Evolutionary conservation across 2,888 invertebrate genomes (phyloP), one percentile per base, ranked within the genome.

Genomic region (Mamestra brassicae): DNA sequence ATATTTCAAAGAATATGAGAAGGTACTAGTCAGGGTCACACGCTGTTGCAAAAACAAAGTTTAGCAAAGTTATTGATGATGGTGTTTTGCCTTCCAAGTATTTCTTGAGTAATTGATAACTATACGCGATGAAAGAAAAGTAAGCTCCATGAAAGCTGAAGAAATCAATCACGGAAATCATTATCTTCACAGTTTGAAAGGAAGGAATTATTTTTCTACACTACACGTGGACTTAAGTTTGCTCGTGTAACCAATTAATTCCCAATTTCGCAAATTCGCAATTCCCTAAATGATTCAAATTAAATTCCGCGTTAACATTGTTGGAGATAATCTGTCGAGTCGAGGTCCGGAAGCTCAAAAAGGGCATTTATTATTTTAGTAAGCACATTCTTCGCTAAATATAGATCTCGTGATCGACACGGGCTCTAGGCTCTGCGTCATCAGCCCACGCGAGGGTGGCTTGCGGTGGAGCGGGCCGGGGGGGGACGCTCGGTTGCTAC

Each of bases 401-500:
- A 94, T 95, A 95, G 89, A 76, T 76, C 84, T 78, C 71, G 84
- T 87, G 90, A 90, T 88, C 88, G 88, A 86, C 84, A 87, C 89
- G 90, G 90, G 88, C 88, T 87, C 88, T 88, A 89, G 88, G 90
- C 84, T 89, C 87, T 95, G 93, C 96, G 95, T 95, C 95, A 95
- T 93, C 92, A 87, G 86, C 94, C 93, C 92, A 93, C 93, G 90
- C 90, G 77, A 76, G 88, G 89, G 78, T 76, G 88, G 88, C 71
- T 79, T 71, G 79, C 76, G 79, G 77, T 80, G 81, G 72, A 38
- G 76, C 71, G 77, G 70, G 60, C 8, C 7, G 65, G 70, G 52
- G 71, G 83, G 52, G 83, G 52, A 38, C 34, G 75, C 74, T 78
- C 81, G 75, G 77, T 76, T 83, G 78, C 75, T 71, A 85, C 84